phyloP scores from a whole-genome alignment of 1,140 invertebrate genomes.

The Mamestra configurata region DNA sequence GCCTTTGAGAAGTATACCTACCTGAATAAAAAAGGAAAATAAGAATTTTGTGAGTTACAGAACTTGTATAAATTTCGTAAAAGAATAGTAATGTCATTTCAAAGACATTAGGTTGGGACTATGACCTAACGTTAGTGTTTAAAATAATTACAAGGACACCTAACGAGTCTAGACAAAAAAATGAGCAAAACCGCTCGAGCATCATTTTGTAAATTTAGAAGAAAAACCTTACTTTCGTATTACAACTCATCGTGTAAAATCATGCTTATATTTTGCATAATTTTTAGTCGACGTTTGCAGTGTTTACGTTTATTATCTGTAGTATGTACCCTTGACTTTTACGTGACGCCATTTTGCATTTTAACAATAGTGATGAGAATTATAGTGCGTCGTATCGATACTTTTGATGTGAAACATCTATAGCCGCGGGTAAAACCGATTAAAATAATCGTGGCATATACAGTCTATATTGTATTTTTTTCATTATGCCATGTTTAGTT shows the following conservation, averaged over 20 bases:
- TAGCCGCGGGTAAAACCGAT: too few species aligned
- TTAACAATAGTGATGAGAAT: not conserved
- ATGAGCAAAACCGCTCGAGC: not conserved
- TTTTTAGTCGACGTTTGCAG: not conserved
- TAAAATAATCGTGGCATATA: too few species aligned
- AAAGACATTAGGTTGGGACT: not conserved
- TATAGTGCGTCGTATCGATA: not conserved
- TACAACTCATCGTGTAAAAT: not conserved
- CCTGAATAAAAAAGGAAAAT: not conserved
- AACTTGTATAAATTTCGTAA: not conserved
- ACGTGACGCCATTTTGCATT: conserved; percentile 22
- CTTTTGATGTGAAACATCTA: too few species aligned
- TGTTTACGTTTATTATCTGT: conserved; percentile 33
- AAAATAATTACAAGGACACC: conserved; percentile 19
- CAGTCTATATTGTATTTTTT: too few species aligned
- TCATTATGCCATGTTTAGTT: too few species aligned
- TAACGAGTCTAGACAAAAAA: conserved; percentile 6
- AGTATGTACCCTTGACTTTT: conserved; percentile 39
- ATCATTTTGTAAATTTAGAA: not conserved
- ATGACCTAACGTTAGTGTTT: conserved; percentile 13
- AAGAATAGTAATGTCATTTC: not conserved
- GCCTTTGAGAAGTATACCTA: too few species aligned
- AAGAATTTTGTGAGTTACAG: not conserved
- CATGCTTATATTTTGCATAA: not conserved
- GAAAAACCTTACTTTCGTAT: not conserved